phyloP scores from a whole-genome alignment of 2,113 vertebrate species.

The Bubalus kerabau region DNA sequence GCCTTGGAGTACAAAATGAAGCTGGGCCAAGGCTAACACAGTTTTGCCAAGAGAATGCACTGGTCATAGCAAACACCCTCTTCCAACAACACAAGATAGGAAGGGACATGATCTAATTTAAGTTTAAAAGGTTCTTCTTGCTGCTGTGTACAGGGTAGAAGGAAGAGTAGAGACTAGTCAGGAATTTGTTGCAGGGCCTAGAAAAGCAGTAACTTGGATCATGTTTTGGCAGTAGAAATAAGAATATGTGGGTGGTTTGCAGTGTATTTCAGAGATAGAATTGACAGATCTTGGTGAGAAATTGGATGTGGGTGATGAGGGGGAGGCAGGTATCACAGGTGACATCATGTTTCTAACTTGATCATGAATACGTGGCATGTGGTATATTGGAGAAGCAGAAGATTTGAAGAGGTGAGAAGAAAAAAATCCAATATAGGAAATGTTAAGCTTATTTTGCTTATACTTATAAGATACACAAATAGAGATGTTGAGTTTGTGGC shows the following conservation, averaged over 20 bases:
- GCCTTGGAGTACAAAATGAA: no score
- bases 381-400: neutral
- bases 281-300: neutral
- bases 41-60: no score
- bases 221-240: no score
- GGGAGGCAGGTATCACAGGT: neutral
- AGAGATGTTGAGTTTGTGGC: neutral
- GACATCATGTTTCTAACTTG: neutral
- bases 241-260: neutral
- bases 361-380: neutral
- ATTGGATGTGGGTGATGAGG: neutral
- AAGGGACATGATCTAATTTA: neutral
- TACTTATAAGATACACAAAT: neutral
- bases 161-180: neutral
- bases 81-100: no score
- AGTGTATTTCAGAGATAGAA: neutral
- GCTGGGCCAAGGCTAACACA: no score
- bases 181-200: neutral
- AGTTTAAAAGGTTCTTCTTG: neutral
- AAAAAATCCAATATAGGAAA: neutral
- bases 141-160: neutral
- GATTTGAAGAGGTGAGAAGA: neutral
- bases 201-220: neutral
- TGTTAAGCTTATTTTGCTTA: neutral
- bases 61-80: no score